Evolutionary conservation across 2,113 vertebrate genomes (phyloP).

Genomic region (Gymnarchus niloticus): DNA sequence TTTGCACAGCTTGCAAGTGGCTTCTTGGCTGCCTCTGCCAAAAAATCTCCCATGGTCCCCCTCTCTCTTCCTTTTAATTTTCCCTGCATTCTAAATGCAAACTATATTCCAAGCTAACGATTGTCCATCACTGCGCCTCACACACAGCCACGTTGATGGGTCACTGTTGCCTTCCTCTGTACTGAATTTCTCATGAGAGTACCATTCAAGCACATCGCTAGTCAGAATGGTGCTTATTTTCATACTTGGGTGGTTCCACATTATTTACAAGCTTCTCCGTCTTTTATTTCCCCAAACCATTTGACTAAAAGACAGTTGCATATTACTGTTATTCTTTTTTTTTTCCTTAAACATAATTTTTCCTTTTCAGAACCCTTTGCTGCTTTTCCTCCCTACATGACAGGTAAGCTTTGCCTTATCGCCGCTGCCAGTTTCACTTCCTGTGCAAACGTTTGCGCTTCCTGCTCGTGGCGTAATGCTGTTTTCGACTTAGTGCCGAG

Average conservation of each 20-base stretch:
- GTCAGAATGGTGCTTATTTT: background rate
- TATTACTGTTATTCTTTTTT: background rate
- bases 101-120: conserved; percentile 31
- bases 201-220: background rate
- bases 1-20: conserved; percentile 21
- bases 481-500: conserved; percentile 43
- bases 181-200: background rate
- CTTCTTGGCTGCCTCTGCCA: conserved; percentile 21
- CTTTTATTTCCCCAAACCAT: background rate
- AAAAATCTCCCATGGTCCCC: conserved; percentile 26
- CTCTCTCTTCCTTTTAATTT: conserved; percentile 34
- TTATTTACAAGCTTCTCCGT: background rate
- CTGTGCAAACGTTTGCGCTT: conserved; percentile 58
- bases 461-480: conserved; percentile 57
- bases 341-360: background rate
- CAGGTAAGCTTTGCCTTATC: conserved; percentile 63
- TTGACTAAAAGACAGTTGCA: background rate
- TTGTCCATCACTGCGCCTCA: conserved; percentile 17
- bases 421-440: conserved; percentile 32
- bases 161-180: background rate
- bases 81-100: conserved; percentile 35
- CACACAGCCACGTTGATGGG: conserved; percentile 21
- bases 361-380: conserved; percentile 79
- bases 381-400: conserved; percentile 82
- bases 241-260: background rate